Conservation (phyloP, 2,113 vertebrate genomes). For the Zosterops lateralis region DNA sequence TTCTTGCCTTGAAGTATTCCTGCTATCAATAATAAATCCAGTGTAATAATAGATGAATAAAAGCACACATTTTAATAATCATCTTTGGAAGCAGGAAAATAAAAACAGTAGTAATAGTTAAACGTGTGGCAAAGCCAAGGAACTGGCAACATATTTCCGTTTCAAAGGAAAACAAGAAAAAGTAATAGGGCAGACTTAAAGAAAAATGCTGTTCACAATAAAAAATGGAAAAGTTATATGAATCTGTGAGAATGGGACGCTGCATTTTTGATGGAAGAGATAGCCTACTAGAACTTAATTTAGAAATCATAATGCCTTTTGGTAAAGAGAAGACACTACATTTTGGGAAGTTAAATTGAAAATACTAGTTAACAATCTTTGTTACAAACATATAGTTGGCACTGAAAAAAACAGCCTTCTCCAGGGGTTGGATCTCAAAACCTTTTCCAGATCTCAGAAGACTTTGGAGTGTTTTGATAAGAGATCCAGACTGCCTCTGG, state of each 20-base stretch:
- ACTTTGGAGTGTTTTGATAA: background rate
- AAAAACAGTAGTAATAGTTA: background rate
- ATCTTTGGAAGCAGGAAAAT: background rate
- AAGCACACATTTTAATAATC: background rate
- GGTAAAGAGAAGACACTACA: background rate
- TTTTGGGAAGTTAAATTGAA: background rate
- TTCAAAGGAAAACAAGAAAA: background rate
- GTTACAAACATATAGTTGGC: background rate
- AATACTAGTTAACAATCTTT: background rate
- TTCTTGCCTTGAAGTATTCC: background rate
- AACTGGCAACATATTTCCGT: background rate
- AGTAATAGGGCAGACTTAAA: background rate
- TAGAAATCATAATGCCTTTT: background rate
- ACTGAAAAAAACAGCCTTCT: background rate
- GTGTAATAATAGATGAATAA: background rate
- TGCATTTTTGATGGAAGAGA: background rate
- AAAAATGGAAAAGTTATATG: background rate
- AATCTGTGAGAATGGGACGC: background rate
- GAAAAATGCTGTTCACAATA: background rate
- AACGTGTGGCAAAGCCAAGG: background rate
- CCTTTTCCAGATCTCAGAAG: background rate
- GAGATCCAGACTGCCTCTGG: background rate
- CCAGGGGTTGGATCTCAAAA: background rate
- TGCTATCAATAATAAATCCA: background rate
- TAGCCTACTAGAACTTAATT: background rate